phyloP scores from a whole-genome alignment of 2,888 invertebrate species.

The Hemithea aestivaria region DNA sequence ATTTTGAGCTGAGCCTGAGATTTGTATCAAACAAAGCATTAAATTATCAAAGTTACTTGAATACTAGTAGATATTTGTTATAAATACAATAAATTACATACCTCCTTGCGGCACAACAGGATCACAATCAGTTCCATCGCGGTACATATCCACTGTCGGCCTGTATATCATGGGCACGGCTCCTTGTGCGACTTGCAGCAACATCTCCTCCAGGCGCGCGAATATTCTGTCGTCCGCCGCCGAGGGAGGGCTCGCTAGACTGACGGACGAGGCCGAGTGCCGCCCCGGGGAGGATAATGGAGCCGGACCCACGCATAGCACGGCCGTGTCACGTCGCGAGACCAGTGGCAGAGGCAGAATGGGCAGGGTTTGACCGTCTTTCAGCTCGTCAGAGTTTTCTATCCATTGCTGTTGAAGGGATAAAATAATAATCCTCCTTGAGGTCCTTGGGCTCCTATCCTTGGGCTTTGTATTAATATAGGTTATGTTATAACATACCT shows the following conservation, averaged over 20 bases:
- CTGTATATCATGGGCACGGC: slow-evolving; percentile 87
- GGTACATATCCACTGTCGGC: slow-evolving; percentile 87
- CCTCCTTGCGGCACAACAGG: slow-evolving; percentile 87
- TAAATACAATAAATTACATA: too few species aligned
- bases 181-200: slow-evolving; percentile 84
- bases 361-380: slow-evolving; percentile 62
- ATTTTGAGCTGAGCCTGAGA: too few species aligned
- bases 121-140: slow-evolving; percentile 81
- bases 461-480: too few species aligned
- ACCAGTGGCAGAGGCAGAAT: slow-evolving; percentile 87
- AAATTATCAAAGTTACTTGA: too few species aligned
- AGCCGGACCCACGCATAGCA: slow-evolving; percentile 82
- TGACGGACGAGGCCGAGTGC: slow-evolving; percentile 73
- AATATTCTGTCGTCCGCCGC: slow-evolving; percentile 68
- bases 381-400: slow-evolving; percentile 57
- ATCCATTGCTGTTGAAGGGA: slow-evolving; percentile 63
- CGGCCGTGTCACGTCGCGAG: slow-evolving; percentile 82
- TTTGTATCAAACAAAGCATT: too few species aligned
- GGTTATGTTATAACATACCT: too few species aligned
- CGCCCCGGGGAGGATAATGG: slow-evolving; percentile 78
- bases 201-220: slow-evolving; percentile 87
- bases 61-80: too few species aligned
- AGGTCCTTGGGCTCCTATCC: too few species aligned
- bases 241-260: slow-evolving; percentile 47
- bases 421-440: not conserved